A percentile compares a stretch with the other conserved stretches of the same genome.
These are phyloP conservation scores for Argentina silus DNA, from an alignment of 2,797 vertebrate species.

Conservation along the genomic window DNA sequence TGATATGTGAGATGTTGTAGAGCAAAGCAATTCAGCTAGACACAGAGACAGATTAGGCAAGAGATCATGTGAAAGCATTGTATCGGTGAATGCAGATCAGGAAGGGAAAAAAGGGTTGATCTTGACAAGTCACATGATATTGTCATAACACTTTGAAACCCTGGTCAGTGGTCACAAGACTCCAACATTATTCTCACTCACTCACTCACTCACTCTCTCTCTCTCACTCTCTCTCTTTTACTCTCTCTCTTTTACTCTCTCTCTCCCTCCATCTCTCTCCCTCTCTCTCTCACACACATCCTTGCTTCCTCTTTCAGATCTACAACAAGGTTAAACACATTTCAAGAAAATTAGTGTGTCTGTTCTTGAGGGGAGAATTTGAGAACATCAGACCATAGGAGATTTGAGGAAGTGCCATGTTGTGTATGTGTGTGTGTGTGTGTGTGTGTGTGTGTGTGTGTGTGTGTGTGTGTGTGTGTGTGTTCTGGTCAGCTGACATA, in stretches of 20 bases:
- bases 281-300: neutral
- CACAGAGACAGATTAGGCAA: neutral
- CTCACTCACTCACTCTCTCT: neutral
- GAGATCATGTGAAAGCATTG: neutral
- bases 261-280: too few relatives aligned
- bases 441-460: neutral
- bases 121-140: constrained; percentile 64
- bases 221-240: neutral
- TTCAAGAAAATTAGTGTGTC: constrained; percentile 3
- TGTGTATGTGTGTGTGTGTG: neutral
- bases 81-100: neutral
- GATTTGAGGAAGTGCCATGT: neutral
- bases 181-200: constrained; percentile 41
- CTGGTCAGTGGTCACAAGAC: constrained; percentile 59
- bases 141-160: constrained; percentile 44
- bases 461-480: neutral
- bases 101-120: constrained; percentile 12
- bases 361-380: neutral
- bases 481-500: constrained; percentile 12
- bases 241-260: neutral
- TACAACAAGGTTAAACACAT: neutral
- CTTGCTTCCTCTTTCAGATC: neutral
- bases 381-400: neutral
- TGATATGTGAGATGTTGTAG: neutral
- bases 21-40: neutral